Evolutionary conservation across 2,888 invertebrate species (phyloP), one percentile per base, ranked within the genome.

Genomic region (Zele albiditarsus): DNA sequence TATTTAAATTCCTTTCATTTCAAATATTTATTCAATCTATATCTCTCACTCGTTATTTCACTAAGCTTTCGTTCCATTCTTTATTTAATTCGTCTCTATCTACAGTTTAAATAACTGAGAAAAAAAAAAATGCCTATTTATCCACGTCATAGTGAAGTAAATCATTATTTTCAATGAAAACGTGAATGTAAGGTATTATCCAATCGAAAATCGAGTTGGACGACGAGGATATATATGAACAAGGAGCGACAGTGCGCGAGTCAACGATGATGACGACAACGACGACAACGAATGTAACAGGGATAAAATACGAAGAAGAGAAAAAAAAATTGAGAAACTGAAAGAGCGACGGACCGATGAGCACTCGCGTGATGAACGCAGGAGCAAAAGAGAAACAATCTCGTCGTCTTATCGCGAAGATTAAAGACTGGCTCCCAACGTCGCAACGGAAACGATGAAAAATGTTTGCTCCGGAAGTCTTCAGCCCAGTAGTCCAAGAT

Each of bases 351-450:
- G 28, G 46, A 62, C 27, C 49, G 71, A 63, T 62, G 71, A 71
- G 49, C 62, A 71, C 71, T 71, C 23, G 62, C 46, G 46, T 71
- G 71, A 71, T 71, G 71, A 71, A 71, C 71, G 63, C 8, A 20
- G 3, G 20, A 20, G 4, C 20, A 6, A 4, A 20, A n/a, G 53
- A 53, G 20, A 53, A 20, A 53, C n/a, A 63, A 46, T 71, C 49
- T 62, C 60, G 70, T 60, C 71, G 71, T 71, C 71, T 71, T 71
- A 71, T 71, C 71, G 71, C 31, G 23, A 71, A 71, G 71, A 71
- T 71, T 71, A 71, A 71, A 71, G 63, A 71, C 63, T 71, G 31
- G 46, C 49, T 71, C 31, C 42, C 12, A 62, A 46, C 49, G 31
- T 71, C 63, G 31, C 71, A 28, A 71, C 63, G 33, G 62, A 71